Conservation (phyloP, 2,888 invertebrate species). For the Cistogaster globosa region DNA sequence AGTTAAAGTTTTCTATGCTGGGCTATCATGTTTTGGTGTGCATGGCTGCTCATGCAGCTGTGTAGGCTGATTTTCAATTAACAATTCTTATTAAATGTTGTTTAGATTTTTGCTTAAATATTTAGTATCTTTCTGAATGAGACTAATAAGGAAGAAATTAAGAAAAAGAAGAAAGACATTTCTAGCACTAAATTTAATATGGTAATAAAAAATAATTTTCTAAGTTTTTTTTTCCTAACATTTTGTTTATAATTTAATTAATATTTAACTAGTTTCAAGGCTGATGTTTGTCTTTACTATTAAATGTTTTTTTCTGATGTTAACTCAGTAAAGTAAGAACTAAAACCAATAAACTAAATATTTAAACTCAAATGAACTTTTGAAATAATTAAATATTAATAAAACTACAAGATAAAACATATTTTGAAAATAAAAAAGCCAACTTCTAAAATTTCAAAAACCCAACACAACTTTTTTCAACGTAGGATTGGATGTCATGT, state of each 20-base stretch:
- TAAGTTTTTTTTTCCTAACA: no score
- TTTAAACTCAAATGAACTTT: no score
- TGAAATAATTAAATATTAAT: background rate
- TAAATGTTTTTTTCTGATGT: no score
- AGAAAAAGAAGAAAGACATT: no score
- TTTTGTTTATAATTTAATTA: no score
- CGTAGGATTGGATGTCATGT: constrained; percentile 50
- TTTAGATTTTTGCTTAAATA: constrained; percentile 9
- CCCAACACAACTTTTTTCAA: background rate
- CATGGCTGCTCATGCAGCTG: background rate
- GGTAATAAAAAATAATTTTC: no score
- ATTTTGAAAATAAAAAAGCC: background rate
- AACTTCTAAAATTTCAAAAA: background rate
- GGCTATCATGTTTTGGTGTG: background rate
- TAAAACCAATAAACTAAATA: no score
- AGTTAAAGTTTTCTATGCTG: background rate
- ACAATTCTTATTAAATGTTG: constrained; percentile 7
- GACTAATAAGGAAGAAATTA: background rate
- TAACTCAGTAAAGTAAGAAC: no score
- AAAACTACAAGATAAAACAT: background rate
- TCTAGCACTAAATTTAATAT: no score
- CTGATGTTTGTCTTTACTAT: no score
- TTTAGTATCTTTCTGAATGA: background rate
- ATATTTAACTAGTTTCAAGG: no score
- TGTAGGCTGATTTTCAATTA: constrained; percentile 33